Evolutionary conservation across 2,113 vertebrate genomes (phyloP).

Genomic region (Scatophagus argus): DNA sequence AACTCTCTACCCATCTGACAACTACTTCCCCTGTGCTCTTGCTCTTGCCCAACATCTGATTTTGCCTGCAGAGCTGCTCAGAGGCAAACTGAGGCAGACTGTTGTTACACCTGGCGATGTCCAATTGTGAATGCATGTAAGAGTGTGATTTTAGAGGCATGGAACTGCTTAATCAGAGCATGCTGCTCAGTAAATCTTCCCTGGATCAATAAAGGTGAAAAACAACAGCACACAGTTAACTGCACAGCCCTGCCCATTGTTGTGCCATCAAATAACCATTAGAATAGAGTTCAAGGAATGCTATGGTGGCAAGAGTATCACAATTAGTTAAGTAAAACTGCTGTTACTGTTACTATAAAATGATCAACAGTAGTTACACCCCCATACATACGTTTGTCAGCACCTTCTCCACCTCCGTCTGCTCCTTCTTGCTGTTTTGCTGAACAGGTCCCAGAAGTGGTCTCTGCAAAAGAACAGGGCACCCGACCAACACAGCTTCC

Average conservation of each 20-base stretch:
- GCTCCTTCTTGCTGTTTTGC: conserved; percentile 25
- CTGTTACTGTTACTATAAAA: too few species aligned
- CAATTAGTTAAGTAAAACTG: not conserved
- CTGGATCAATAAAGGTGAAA: conserved; percentile 19
- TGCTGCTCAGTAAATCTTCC: not conserved
- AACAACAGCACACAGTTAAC: not conserved
- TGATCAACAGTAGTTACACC: too few species aligned
- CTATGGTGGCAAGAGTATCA: not conserved
- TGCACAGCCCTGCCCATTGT: not conserved
- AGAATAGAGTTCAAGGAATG: not conserved
- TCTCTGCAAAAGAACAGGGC: conserved; percentile 49
- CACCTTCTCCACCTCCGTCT: conserved; percentile 6
- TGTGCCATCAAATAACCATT: not conserved
- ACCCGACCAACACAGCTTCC: conserved; percentile 42
- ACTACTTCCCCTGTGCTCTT: not conserved
- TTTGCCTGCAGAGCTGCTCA: not conserved
- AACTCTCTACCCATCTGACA: not conserved
- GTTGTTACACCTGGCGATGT: not conserved
- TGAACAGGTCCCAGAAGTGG: conserved; percentile 35
- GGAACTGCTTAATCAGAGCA: not conserved
- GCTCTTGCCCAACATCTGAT: not conserved
- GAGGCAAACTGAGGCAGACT: conserved; percentile 12
- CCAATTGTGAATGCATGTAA: not conserved
- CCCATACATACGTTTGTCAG: too few species aligned
- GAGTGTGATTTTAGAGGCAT: not conserved